phyloP scores from a whole-genome alignment of 2,888 invertebrate species.

The Drosophila kambysellisi region DNA sequence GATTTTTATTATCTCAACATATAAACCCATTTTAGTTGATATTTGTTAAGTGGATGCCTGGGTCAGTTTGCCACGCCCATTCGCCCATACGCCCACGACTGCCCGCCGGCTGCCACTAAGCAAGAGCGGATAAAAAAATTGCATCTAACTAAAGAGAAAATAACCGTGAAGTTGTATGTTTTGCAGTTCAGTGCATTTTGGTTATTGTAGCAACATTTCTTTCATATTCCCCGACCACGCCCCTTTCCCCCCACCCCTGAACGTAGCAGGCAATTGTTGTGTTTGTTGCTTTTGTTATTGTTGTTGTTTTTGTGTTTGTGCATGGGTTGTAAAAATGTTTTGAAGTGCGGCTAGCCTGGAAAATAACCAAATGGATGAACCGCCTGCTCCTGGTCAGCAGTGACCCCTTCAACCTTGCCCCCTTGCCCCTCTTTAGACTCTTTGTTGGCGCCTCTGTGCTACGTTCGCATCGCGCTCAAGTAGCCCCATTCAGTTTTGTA shows the following conservation, averaged over 20 bases:
- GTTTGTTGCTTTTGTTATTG: constrained; percentile 20
- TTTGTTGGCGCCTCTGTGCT: constrained; percentile 7
- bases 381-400: constrained; percentile 42
- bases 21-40: constrained; percentile 75
- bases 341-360: constrained; percentile 64
- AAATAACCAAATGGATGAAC: constrained; percentile 64
- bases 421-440: neutral
- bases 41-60: constrained; percentile 64
- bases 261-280: constrained; percentile 36
- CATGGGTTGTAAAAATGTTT: constrained; percentile 65
- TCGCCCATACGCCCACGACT: neutral
- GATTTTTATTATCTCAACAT: constrained; percentile 72
- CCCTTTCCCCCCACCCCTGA: neutral
- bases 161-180: constrained; percentile 77
- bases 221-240: constrained; percentile 45
- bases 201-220: constrained; percentile 61
- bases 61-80: constrained; percentile 49
- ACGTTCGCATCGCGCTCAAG: constrained; percentile 52
- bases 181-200: constrained; percentile 78
- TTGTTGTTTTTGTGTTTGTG: constrained; percentile 49
- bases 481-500: constrained; percentile 61
- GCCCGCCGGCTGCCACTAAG: constrained; percentile 9
- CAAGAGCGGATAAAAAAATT: constrained; percentile 37
- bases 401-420: neutral
- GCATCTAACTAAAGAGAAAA: constrained; percentile 70